These are phyloP conservation scores for Stigmatopora nigra DNA, from an alignment of 2,113 vertebrate genomes.

Conservation along the genomic window DNA sequence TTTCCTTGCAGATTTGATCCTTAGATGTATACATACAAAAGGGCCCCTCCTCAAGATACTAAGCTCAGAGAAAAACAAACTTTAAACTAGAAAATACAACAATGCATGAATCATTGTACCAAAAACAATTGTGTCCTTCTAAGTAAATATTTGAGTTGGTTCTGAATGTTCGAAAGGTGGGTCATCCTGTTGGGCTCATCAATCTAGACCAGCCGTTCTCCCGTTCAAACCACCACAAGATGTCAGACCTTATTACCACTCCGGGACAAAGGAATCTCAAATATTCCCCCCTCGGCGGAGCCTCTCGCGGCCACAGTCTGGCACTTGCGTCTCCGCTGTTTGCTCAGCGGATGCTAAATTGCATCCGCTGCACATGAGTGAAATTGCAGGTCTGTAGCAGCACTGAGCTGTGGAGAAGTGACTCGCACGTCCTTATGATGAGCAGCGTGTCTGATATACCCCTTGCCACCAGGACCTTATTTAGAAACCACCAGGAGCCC, in stretches of 20 bases:
- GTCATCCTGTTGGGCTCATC: conserved; percentile 44
- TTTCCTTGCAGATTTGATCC: not conserved
- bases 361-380: conserved; percentile 11
- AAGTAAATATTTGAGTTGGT: not conserved
- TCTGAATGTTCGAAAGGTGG: conserved; percentile 36
- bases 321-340: conserved; percentile 14
- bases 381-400: conserved; percentile 15
- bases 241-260: conserved; percentile 25
- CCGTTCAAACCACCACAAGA: conserved; percentile 26
- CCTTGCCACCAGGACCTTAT: conserved; percentile 25
- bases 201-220: conserved; percentile 22
- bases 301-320: conserved; percentile 15
- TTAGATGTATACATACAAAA: not conserved
- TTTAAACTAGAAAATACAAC: not conserved
- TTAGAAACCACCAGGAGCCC: conserved; percentile 9
- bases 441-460: conserved; percentile 16
- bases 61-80: not conserved
- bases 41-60: not conserved
- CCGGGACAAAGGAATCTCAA: conserved; percentile 25
- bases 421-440: conserved; percentile 3
- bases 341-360: conserved; percentile 25
- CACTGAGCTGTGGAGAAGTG: conserved; percentile 24
- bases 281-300: conserved; percentile 5
- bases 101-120: not conserved
- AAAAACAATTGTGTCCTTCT: not conserved